Conservation (phyloP, 2,113 vertebrate genomes). For the Platysternon megacephalum region DNA sequence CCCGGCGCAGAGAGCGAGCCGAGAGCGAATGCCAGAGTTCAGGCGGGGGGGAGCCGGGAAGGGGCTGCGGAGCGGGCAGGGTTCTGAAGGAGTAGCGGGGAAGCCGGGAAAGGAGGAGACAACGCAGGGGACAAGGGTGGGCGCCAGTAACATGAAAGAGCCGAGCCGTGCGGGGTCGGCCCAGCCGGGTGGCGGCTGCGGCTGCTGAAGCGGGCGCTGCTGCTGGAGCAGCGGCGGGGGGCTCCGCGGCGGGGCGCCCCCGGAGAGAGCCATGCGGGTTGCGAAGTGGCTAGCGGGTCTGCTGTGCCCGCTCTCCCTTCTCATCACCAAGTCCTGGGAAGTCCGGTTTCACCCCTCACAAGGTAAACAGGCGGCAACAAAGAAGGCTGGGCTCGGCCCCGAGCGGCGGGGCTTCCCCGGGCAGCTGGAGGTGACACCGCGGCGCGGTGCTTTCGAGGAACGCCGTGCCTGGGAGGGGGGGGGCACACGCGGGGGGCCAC, state of each 20-base stretch:
- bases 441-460: not conserved
- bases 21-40: not conserved
- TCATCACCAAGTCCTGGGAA: constrained; percentile 79
- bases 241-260: constrained; percentile 20
- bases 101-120: not conserved
- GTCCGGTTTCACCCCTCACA: constrained; percentile 88
- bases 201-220: constrained; percentile 41
- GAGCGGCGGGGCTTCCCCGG: not conserved
- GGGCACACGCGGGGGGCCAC: no score
- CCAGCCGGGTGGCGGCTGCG: constrained; percentile 6
- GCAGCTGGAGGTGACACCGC: not conserved
- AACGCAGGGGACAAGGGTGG: not conserved
- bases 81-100: not conserved
- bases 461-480: not conserved
- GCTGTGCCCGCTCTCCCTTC: constrained; percentile 85
- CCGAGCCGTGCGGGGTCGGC: constrained; percentile 6
- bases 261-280: constrained; percentile 83
- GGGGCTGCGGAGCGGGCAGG: not conserved
- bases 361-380: constrained; percentile 78
- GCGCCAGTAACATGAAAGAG: constrained; percentile 49
- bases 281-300: constrained; percentile 86
- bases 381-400: not conserved
- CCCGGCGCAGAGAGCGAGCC: not conserved
- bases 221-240: constrained; percentile 40
- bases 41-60: not conserved